Evolutionary conservation across 2,888 invertebrate genomes (phyloP).

Genomic region (Theretra japonica): DNA sequence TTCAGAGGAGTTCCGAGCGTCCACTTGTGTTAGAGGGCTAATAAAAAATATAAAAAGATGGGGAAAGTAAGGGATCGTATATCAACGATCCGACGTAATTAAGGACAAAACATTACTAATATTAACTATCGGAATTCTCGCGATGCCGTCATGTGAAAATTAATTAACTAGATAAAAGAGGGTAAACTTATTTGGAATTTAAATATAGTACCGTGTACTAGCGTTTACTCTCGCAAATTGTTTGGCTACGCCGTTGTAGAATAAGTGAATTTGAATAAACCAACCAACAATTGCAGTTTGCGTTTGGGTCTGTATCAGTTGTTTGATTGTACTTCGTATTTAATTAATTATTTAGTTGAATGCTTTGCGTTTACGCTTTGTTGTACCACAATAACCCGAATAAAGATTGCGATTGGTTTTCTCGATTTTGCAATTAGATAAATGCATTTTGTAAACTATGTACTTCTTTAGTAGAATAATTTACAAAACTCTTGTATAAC

Average conservation of each 20-base stretch:
- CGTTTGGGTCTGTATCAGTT: background rate
- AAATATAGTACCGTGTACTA: constrained; percentile 4
- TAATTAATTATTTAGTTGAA: no score
- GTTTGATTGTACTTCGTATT: background rate
- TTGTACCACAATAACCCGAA: no score
- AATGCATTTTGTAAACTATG: no score
- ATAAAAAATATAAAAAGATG: background rate
- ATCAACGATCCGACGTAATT: background rate
- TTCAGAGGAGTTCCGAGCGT: background rate
- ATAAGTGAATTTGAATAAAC: background rate
- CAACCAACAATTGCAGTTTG: background rate
- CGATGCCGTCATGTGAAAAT: constrained; percentile 10
- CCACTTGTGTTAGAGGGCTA: background rate
- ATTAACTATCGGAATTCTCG: background rate
- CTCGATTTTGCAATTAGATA: no score
- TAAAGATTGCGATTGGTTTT: no score
- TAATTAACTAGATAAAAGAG: constrained; percentile 13
- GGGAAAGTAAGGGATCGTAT: background rate
- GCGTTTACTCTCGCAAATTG: constrained; percentile 3
- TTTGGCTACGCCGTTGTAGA: background rate
- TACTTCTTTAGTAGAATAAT: no score
- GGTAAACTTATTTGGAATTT: constrained; percentile 12
- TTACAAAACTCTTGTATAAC: no score
- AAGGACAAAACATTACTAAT: background rate
- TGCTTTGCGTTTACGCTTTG: no score